These are phyloP conservation scores for Parambassis ranga DNA, from an alignment of 2,797 vertebrate genomes.

Conservation along the genomic window DNA sequence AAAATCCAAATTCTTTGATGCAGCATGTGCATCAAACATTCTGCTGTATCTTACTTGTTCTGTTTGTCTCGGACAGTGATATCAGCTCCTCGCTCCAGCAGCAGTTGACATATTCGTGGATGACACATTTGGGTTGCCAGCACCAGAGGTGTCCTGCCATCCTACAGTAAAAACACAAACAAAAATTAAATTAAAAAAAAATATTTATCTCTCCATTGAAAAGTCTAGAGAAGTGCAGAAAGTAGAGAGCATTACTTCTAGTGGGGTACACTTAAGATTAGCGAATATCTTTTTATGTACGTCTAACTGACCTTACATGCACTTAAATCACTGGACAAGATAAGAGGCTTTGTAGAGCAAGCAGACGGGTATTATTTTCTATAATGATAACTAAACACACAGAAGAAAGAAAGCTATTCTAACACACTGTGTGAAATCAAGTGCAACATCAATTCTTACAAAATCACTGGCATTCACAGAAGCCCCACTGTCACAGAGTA, in stretches of 20 bases:
- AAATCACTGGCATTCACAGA: slow-evolving; percentile 89
- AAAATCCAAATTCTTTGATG: no score
- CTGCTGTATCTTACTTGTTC: slow-evolving; percentile 82
- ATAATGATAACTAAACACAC: background rate
- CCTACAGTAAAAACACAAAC: slow-evolving; percentile 71
- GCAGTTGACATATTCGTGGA: slow-evolving; percentile 88
- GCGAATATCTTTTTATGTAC: background rate
- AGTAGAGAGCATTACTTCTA: background rate
- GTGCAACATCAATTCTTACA: slow-evolving; percentile 77
- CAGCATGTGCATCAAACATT: no score
- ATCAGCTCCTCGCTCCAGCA: slow-evolving; percentile 91
- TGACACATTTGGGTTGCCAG: slow-evolving; percentile 98
- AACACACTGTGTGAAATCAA: slow-evolving; percentile 18
- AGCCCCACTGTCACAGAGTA: slow-evolving; percentile 92
- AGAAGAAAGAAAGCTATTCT: background rate
- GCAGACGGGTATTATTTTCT: background rate
- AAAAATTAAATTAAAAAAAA: background rate
- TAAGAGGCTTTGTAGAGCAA: background rate
- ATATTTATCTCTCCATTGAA: background rate
- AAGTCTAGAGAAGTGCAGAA: background rate
- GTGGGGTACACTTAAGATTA: background rate
- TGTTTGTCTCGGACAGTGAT: slow-evolving; percentile 91
- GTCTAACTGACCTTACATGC: background rate
- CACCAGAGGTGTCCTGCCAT: slow-evolving; percentile 91
- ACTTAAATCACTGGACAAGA: background rate